phyloP scores from a whole-genome alignment of 2,797 vertebrate species.

The Trematomus bernacchii region DNA sequence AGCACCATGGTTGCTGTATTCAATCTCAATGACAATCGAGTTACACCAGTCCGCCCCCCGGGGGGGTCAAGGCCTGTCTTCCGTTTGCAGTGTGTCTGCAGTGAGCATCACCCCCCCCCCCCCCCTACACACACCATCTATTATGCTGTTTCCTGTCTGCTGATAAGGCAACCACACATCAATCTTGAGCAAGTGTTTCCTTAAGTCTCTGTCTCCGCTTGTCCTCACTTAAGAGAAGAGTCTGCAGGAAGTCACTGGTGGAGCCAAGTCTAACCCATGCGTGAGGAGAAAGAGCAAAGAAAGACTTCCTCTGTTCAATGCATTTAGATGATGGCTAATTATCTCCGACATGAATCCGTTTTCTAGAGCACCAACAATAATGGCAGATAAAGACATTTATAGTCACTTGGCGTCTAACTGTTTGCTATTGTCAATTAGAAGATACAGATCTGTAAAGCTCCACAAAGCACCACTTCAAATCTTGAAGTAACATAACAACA shows the following conservation, averaged over 20 bases:
- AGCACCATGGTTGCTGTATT: slow-evolving; percentile 64
- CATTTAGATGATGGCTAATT: neutral
- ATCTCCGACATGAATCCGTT: too few relatives aligned
- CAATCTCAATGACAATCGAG: slow-evolving; percentile 79
- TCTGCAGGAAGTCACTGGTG: slow-evolving; percentile 15
- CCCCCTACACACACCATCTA: neutral
- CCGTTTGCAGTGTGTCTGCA: slow-evolving; percentile 38
- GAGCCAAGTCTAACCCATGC: neutral
- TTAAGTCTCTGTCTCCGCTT: slow-evolving; percentile 21
- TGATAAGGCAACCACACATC: slow-evolving; percentile 56
- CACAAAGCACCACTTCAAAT: too few relatives aligned
- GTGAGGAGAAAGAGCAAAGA: neutral
- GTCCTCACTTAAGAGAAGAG: slow-evolving; percentile 27
- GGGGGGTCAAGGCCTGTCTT: slow-evolving; percentile 51
- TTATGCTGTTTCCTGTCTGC: slow-evolving; percentile 55
- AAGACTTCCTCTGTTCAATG: neutral
- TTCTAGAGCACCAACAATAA: too few relatives aligned
- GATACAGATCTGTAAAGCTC: too few relatives aligned
- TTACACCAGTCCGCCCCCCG: slow-evolving; percentile 50
- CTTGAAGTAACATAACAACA: too few relatives aligned
- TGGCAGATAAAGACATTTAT: too few relatives aligned
- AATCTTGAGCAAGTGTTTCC: slow-evolving; percentile 44
- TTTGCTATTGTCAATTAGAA: too few relatives aligned
- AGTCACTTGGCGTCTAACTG: too few relatives aligned
- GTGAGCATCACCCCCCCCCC: neutral